phyloP scores from a whole-genome alignment of 2,113 vertebrate genomes.

The Lichenostomus cassidix region DNA sequence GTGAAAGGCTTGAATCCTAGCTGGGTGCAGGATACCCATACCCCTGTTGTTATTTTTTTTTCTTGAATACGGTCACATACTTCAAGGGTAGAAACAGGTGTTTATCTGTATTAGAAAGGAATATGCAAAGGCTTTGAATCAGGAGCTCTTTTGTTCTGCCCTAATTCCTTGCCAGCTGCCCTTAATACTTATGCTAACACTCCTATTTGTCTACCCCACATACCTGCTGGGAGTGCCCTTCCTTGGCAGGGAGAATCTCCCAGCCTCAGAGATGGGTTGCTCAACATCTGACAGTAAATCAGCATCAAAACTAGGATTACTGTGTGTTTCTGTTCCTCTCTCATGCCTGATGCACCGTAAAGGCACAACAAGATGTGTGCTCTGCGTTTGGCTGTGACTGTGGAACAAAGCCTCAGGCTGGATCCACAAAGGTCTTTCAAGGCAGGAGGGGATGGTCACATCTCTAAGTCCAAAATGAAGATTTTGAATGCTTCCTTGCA shows the following conservation, averaged over 20 bases:
- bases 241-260: neutral
- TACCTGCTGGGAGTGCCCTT: slow-evolving; percentile 16
- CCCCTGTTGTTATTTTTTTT: neutral
- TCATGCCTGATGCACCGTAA: neutral
- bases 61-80: accelerated
- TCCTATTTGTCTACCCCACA: slow-evolving; percentile 25
- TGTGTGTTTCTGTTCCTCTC: neutral
- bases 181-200: neutral
- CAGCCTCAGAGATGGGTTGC: neutral
- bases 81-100: neutral
- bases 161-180: slow-evolving; percentile 11
- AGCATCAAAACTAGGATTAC: neutral
- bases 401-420: neutral
- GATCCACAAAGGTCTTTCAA: neutral
- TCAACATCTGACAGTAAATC: neutral
- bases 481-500: neutral
- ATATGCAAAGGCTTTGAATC: neutral
- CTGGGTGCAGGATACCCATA: neutral
- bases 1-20: neutral
- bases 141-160: neutral
- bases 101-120: neutral
- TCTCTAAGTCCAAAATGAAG: neutral
- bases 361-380: accelerated
- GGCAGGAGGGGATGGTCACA: neutral
- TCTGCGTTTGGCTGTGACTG: neutral